These are phyloP conservation scores for Antigone vipio DNA, from an alignment of 2,113 vertebrate species.

Conservation along the genomic window DNA sequence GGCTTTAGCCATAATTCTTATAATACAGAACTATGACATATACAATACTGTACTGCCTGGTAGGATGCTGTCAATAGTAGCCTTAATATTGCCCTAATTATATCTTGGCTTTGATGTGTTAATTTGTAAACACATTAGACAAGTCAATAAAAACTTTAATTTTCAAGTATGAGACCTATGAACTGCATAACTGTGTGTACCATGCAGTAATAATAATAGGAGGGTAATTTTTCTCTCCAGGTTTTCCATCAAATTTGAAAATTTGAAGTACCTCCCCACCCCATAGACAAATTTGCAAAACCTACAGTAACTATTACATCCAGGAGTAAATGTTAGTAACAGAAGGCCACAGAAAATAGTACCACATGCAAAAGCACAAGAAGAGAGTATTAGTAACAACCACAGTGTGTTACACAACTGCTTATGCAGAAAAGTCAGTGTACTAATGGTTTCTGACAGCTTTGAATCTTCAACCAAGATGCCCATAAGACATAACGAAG, in stretches of 20 bases:
- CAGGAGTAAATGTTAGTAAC: neutral
- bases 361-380: neutral
- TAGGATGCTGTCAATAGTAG: neutral
- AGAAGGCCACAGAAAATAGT: neutral
- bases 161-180: neutral
- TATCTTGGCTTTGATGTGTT: neutral
- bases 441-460: neutral
- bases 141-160: slow-evolving; percentile 25
- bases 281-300: neutral
- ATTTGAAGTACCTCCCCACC: neutral
- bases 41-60: neutral
- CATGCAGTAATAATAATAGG: neutral
- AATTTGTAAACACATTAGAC: slow-evolving; percentile 24
- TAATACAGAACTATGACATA: neutral
- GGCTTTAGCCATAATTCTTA: neutral
- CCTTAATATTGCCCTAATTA: neutral
- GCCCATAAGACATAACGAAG: rapidly evolving
- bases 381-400: neutral
- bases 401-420: neutral
- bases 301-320: neutral
- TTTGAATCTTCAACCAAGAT: neutral
- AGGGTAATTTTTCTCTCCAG: neutral
- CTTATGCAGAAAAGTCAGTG: neutral
- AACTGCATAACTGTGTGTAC: neutral
- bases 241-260: neutral